Evolutionary conservation across 2,888 invertebrate genomes (phyloP).

Genomic region (Clepsis dumicolana): DNA sequence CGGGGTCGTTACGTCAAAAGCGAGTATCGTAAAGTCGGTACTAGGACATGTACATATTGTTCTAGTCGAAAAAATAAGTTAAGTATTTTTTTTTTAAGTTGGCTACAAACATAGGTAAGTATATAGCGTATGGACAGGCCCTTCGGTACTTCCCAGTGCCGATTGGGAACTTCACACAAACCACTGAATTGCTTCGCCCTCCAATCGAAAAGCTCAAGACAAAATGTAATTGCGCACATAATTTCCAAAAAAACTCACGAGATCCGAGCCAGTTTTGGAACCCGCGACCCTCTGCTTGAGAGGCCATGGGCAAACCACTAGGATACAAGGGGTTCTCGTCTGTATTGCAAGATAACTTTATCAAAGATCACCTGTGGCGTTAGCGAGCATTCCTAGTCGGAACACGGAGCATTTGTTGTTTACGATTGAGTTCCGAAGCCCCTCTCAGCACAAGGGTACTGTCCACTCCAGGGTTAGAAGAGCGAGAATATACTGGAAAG

Average conservation of each 20-base stretch:
- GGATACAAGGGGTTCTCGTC: not conserved
- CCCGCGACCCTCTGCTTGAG: not conserved
- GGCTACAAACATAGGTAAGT: too few species aligned
- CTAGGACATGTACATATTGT: not conserved
- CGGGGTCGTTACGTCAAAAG: conserved; percentile 12
- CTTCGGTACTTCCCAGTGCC: too few species aligned
- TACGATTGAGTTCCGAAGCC: not conserved
- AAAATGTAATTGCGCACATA: too few species aligned
- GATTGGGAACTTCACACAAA: too few species aligned
- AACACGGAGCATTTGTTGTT: not conserved
- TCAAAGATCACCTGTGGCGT: conserved; percentile 2
- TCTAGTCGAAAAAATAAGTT: too few species aligned
- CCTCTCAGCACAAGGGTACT: not conserved
- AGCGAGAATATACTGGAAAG: not conserved
- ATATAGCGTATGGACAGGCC: too few species aligned
- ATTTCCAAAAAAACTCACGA: too few species aligned
- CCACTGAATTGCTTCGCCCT: too few species aligned
- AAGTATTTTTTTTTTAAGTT: too few species aligned
- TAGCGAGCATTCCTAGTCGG: conserved; percentile 6
- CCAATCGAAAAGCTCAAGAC: too few species aligned
- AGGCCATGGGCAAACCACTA: too few species aligned
- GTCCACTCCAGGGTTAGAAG: not conserved
- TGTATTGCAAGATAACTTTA: conserved; percentile 5
- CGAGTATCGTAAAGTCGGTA: conserved; percentile 6
- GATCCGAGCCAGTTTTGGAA: too few species aligned